These are phyloP conservation scores for Syngnathoides biaculeatus DNA, from an alignment of 2,113 vertebrate genomes.

Conservation along the genomic window DNA sequence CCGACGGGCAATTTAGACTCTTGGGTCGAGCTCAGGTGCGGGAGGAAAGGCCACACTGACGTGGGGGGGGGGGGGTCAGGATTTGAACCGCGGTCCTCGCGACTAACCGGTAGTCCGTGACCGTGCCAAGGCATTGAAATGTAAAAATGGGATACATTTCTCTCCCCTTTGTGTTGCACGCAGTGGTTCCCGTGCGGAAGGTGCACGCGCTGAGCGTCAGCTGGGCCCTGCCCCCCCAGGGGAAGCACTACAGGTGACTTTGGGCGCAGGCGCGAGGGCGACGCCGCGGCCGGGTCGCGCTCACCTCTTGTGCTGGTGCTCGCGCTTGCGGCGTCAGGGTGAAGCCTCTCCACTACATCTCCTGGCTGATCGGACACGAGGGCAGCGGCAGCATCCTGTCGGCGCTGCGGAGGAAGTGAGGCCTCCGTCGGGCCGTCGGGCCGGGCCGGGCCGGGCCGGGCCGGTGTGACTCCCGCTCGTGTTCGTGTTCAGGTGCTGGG, in stretches of 20 bases:
- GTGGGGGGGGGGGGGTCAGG: no score
- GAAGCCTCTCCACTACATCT: constrained; percentile 95
- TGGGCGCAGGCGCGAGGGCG: no score
- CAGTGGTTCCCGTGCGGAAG: constrained; percentile 94
- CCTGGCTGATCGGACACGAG: constrained; percentile 95
- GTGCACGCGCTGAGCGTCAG: constrained; percentile 91
- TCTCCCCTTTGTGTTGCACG: constrained; percentile 6
- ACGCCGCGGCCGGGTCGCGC: no score
- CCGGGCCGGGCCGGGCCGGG: background rate
- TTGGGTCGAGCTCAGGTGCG: no score
- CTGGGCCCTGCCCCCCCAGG: constrained; percentile 92
- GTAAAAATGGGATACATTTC: no score
- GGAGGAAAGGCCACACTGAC: no score
- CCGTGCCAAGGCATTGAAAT: no score
- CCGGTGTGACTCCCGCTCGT: background rate
- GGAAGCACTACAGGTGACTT: constrained; percentile 86
- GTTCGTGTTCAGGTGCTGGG: constrained; percentile 82
- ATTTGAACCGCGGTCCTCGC: no score
- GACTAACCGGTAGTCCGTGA: no score
- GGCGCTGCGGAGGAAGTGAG: constrained; percentile 88
- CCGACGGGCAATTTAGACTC: no score
- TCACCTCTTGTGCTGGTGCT: no score
- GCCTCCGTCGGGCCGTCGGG: constrained; percentile 15
- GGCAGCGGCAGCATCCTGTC: constrained; percentile 93
- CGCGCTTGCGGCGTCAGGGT: constrained; percentile 80